A percentile compares a stretch with the other conserved stretches of the same genome.
Evolutionary conservation across 2,113 vertebrate genomes (phyloP).

Genomic region (Scophthalmus maximus): DNA sequence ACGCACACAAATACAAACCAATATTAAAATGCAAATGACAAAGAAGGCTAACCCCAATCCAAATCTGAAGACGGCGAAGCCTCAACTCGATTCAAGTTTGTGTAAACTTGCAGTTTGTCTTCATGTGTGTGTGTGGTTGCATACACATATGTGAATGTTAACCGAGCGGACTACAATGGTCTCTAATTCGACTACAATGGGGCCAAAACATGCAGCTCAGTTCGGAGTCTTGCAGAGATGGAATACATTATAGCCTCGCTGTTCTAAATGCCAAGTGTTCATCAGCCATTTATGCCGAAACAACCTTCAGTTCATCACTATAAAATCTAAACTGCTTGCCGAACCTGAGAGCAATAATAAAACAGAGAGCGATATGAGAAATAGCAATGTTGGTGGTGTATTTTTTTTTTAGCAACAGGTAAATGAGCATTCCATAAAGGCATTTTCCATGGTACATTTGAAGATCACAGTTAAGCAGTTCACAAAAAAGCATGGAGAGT

Average conservation of each 20-base stretch:
- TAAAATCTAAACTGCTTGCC: conserved; percentile 27
- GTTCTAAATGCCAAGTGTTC: conserved; percentile 65
- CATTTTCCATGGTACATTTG: conserved; percentile 9
- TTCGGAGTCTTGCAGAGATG: conserved; percentile 51
- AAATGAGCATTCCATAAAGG: conserved; percentile 4
- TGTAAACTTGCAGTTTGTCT: background rate
- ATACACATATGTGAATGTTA: background rate
- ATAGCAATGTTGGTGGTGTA: background rate
- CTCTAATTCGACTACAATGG: conserved; percentile 48
- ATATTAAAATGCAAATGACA: background rate
- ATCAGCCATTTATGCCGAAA: conserved; percentile 42
- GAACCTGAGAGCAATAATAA: conserved; percentile 1
- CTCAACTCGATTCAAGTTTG: background rate
- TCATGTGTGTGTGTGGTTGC: background rate
- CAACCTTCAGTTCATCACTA: conserved; percentile 47
- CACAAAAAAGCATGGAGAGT: conserved; percentile 1
- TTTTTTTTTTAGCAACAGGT: background rate
- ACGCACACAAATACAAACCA: conserved; percentile 18
- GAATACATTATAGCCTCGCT: conserved; percentile 61
- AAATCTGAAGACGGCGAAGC: background rate
- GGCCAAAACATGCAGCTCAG: conserved; percentile 55
- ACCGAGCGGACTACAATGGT: conserved; percentile 27
- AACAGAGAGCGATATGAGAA: conserved; percentile 20
- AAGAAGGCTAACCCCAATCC: background rate
- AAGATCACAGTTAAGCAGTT: conserved; percentile 19